Evolutionary conservation across 2,888 invertebrate genomes (phyloP).

Genomic region (Nineta flava): DNA sequence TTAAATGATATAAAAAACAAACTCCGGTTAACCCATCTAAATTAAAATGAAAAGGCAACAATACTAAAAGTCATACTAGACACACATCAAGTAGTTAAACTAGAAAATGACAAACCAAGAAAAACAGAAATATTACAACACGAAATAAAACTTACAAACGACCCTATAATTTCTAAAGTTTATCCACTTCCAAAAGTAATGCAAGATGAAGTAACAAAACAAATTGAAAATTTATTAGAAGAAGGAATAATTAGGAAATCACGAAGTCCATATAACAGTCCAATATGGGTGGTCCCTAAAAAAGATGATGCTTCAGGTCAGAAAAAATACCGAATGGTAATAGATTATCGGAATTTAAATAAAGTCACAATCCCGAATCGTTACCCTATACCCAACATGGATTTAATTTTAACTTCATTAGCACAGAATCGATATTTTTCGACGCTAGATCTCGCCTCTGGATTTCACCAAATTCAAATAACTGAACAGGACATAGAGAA

Average conservation of each 20-base stretch:
- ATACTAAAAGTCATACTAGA: not conserved
- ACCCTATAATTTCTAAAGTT: not conserved
- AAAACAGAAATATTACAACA: not conserved
- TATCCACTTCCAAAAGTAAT: not conserved
- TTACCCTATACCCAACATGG: not conserved
- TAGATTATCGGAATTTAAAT: not conserved
- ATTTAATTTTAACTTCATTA: not conserved
- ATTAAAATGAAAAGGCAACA: not conserved
- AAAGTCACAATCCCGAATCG: not conserved
- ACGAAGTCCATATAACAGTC: not conserved
- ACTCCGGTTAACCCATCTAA: not conserved
- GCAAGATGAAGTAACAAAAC: not conserved
- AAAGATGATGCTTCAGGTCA: not conserved
- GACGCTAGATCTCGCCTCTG: not conserved
- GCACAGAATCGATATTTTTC: not conserved
- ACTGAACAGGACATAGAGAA: conserved; percentile 6
- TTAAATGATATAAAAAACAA: not conserved
- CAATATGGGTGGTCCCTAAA: not conserved
- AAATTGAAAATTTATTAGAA: not conserved
- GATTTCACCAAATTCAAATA: conserved; percentile 1
- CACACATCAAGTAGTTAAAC: not conserved
- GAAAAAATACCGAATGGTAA: not conserved
- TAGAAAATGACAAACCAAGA: not conserved
- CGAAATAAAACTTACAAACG: not conserved
- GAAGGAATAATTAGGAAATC: not conserved